Base-by-base conservation (phyloP, 2,797 vertebrate genomes). In the Micropoecilia bifurca region DNA sequence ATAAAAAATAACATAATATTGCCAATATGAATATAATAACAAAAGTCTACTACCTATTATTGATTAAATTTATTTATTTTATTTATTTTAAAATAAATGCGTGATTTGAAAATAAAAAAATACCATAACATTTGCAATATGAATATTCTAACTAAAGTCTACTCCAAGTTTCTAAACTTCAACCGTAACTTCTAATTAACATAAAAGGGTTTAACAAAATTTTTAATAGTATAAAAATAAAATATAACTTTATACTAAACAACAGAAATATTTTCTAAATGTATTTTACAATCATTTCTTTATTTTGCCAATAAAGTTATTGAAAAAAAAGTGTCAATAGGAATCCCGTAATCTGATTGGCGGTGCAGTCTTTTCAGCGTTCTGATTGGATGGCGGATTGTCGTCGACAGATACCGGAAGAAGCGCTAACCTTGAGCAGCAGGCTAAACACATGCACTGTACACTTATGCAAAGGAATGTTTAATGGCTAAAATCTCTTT, bases 391-490 rank as follows among this genome's bases (percentile, higher is more conserved):
- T 57, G 14, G 46, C 6, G 0, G 2, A 1, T 22, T 66, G 50
- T 77, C n/a, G 22, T 0, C 20, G 22, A 0, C 4, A 14, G 25
- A 86, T 87, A 13, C 82, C 89, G 94, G 93, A 95, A 93, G 80
- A 18, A 82, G 3, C 0, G 2, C 79, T 89, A 92, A 94, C 93
- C 93, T 93, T 94, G 86, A 86, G 55, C 41, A 59, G 16, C 48
- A 4, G 73, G n/a, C n/a, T 20, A 9, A 76, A 75, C 74, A 55
- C 76, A 80, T 72, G 81, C 66, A 33, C 6, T 1, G 2, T 20
- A 4, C 18, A 3, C 1, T 61, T 6, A 12, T 9, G 3, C 48
- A 0, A 77, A 47, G 2, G 30, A 18, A 1, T 30, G 5, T 36
- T 41, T 2, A 41, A 33, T 8, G 1, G 76, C 16, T 7, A 1